A percentile compares a stretch with the other conserved stretches of the same genome.
These are phyloP conservation scores for Hyposoter didymator DNA, from an alignment of 2,888 invertebrate genomes.

Conservation along the genomic window DNA sequence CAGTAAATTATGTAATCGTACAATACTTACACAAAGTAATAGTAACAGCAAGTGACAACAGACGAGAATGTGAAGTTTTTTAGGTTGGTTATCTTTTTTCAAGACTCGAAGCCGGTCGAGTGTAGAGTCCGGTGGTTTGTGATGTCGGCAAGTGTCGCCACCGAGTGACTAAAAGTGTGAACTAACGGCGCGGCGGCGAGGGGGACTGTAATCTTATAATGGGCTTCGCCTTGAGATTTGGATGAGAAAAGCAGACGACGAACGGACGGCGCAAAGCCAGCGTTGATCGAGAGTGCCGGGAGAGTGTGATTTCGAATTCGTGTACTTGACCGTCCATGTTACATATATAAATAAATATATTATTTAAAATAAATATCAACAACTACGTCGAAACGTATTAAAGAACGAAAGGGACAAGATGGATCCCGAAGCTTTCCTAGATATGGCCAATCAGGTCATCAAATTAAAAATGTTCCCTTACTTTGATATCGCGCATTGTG, in stretches of 20 bases:
- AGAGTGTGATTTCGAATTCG: conserved; percentile 69
- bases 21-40: neutral
- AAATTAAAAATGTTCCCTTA: conserved; percentile 99
- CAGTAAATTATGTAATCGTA: neutral
- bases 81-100: neutral
- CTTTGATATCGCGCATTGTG: conserved; percentile 99
- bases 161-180: conserved; percentile 16
- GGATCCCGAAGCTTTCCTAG: conserved; percentile 98
- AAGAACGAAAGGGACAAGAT: conserved; percentile 84
- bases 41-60: neutral
- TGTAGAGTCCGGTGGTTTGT: neutral
- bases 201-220: conserved; percentile 58
- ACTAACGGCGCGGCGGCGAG: neutral
- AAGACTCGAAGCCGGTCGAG: neutral
- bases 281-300: conserved; percentile 75
- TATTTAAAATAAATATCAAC: neutral
- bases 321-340: conserved; percentile 21
- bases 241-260: conserved; percentile 75
- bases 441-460: conserved; percentile 99
- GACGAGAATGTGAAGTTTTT: neutral
- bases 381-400: neutral
- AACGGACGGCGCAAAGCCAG: conserved; percentile 73
- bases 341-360: conserved; percentile 9
- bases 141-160: conserved; percentile 27
- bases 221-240: conserved; percentile 53